These are phyloP conservation scores for Orchesella cincta DNA, from an alignment of 1,140 invertebrate species.

Conservation along the genomic window DNA sequence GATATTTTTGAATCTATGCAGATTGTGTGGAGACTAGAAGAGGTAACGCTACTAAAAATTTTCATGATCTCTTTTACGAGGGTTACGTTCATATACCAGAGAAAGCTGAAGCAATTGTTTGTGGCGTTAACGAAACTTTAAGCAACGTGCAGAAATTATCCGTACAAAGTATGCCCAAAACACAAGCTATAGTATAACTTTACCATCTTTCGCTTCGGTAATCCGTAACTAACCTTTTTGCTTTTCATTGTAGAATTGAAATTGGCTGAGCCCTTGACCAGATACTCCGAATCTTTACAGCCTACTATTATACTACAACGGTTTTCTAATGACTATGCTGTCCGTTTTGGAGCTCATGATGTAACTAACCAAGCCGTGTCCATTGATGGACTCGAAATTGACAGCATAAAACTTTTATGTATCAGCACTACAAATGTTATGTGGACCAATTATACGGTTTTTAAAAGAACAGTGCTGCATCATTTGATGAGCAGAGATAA, in stretches of 20 bases:
- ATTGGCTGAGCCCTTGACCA: too few relatives aligned
- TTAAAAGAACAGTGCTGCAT: background rate
- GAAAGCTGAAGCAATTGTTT: background rate
- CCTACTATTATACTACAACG: background rate
- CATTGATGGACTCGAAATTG: background rate
- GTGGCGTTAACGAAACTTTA: background rate
- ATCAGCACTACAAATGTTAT: background rate
- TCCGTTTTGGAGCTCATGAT: background rate
- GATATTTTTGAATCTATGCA: too few relatives aligned
- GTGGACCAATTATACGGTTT: background rate
- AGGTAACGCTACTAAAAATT: too few relatives aligned
- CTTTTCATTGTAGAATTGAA: too few relatives aligned
- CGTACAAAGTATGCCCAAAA: background rate
- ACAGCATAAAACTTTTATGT: slow-evolving; percentile 1
- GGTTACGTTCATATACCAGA: background rate
- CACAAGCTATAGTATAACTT: too few relatives aligned
- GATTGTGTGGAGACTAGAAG: too few relatives aligned
- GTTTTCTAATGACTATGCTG: background rate
- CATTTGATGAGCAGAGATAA: background rate
- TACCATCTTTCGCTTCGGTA: too few relatives aligned
- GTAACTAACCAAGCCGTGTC: background rate
- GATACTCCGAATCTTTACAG: too few relatives aligned
- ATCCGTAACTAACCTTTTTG: too few relatives aligned
- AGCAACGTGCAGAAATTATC: background rate
- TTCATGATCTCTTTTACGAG: background rate